phyloP scores from a whole-genome alignment of 1,140 invertebrate species.

The Drosophila nikananu region DNA sequence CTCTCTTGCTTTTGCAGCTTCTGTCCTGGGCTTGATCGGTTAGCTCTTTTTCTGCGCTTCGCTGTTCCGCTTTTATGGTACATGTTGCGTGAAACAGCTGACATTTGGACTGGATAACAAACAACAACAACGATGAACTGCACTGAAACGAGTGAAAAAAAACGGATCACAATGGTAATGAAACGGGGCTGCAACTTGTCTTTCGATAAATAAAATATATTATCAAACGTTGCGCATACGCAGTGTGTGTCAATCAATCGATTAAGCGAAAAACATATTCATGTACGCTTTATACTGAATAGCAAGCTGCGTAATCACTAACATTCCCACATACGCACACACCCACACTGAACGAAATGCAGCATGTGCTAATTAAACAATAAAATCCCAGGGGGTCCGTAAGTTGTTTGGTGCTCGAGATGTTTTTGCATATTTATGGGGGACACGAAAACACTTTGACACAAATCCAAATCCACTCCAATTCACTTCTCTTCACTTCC shows the following conservation, averaged over 20 bases:
- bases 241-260: conserved; percentile 43
- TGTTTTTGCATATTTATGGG: conserved; percentile 32
- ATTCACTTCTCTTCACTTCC: conserved; percentile 25
- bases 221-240: conserved; percentile 64
- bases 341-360: conserved; percentile 24
- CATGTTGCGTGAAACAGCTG: conserved; percentile 79
- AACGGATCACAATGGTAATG: not conserved
- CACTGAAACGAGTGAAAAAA: conserved; percentile 11
- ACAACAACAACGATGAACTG: conserved; percentile 47
- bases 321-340: conserved; percentile 37
- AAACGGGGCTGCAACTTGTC: conserved; percentile 7
- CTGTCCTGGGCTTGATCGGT: conserved; percentile 62
- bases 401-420: conserved; percentile 9
- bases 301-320: conserved; percentile 63
- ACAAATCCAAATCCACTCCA: conserved; percentile 57
- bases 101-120: conserved; percentile 64
- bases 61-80: conserved; percentile 76
- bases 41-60: conserved; percentile 78
- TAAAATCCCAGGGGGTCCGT: conserved; percentile 21
- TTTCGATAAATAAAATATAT: not conserved
- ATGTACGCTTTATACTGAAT: not conserved
- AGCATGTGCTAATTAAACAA: conserved; percentile 61
- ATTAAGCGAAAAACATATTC: not conserved
- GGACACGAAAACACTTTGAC: conserved; percentile 50
- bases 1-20: conserved; percentile 29